phyloP scores from a whole-genome alignment of 2,113 vertebrate species.

The Athene noctua region DNA sequence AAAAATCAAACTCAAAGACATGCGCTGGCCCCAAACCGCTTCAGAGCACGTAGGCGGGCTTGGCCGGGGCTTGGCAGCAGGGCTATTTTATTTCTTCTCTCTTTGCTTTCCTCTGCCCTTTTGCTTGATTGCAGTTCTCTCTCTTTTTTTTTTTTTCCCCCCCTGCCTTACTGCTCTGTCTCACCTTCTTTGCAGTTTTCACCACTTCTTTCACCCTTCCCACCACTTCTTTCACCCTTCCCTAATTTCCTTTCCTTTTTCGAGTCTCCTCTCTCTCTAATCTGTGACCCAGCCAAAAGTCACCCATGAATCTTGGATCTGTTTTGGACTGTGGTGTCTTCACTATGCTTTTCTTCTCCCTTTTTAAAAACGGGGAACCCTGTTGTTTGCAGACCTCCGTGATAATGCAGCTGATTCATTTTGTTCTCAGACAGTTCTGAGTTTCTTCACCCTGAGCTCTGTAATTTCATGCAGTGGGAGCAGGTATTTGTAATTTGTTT shows the following conservation, averaged over 20 bases:
- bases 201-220: background rate
- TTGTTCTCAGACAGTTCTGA: background rate
- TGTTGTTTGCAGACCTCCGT: background rate
- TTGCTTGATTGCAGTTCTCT: background rate
- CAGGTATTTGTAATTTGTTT: constrained; percentile 33
- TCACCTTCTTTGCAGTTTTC: background rate
- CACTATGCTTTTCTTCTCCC: accelerated
- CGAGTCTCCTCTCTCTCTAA: background rate
- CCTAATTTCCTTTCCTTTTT: background rate
- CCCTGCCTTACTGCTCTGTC: background rate
- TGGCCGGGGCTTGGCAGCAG: background rate
- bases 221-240: background rate
- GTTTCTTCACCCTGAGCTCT: background rate
- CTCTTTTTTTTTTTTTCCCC: background rate
- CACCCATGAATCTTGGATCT: accelerated
- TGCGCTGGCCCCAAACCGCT: too few relatives aligned
- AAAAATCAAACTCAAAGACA: background rate
- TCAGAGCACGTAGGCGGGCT: accelerated
- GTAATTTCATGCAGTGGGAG: constrained; percentile 51
- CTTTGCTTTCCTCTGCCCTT: background rate
- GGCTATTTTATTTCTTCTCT: background rate
- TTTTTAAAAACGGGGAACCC: background rate
- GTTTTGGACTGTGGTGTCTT: background rate
- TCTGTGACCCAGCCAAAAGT: background rate
- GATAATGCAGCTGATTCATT: background rate